Evolutionary conservation across 2,113 vertebrate species (phyloP).

Genomic region (Capreolus pygargus): DNA sequence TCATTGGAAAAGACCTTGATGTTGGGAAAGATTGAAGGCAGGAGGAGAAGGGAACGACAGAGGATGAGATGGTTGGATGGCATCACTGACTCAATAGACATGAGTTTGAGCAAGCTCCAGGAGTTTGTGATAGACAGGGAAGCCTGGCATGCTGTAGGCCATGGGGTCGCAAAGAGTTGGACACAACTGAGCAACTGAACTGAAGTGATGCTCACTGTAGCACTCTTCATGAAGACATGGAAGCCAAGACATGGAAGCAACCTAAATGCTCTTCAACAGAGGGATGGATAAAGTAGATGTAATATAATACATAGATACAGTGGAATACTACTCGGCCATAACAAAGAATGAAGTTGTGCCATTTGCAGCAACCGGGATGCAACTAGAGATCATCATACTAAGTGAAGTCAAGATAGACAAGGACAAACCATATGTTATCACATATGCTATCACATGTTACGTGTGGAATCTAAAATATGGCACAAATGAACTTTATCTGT

Average conservation of each 20-base stretch:
- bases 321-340: neutral
- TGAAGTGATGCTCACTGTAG: neutral
- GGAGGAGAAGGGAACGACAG: accelerated
- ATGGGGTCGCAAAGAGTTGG: neutral
- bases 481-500: neutral
- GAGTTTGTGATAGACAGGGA: neutral
- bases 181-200: neutral
- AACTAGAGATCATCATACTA: neutral
- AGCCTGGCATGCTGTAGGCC: accelerated
- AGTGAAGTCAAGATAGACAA: neutral
- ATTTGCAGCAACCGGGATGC: neutral
- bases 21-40: neutral
- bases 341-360: neutral
- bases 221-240: neutral
- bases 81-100: neutral
- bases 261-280: neutral
- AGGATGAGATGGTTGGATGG: neutral
- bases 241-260: neutral
- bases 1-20: neutral
- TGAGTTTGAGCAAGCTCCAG: neutral
- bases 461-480: neutral
- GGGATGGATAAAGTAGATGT: neutral
- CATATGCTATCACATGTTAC: neutral
- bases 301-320: accelerated
- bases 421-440: neutral